Evolutionary conservation across 2,797 vertebrate genomes (phyloP).

Genomic region (Amblyraja radiata): DNA sequence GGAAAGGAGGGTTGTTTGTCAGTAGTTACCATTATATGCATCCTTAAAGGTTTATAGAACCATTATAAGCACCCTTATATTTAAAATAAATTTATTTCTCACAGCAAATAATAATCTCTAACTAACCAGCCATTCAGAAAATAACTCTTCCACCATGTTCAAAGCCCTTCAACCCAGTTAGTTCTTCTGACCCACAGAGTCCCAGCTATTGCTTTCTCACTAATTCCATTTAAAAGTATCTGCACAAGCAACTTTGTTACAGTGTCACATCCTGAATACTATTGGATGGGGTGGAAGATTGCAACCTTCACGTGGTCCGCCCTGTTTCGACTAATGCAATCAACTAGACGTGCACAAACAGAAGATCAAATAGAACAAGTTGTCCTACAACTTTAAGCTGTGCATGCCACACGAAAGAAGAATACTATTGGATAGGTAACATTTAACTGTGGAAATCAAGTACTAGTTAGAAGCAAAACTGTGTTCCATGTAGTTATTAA

Average conservation of each 20-base stretch:
- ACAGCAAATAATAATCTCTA: background rate
- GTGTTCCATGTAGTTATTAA: background rate
- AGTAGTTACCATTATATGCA: background rate
- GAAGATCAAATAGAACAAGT: too few relatives aligned
- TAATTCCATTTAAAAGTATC: background rate
- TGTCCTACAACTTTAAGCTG: too few relatives aligned
- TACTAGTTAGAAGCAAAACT: background rate
- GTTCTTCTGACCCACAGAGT: background rate
- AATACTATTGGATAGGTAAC: background rate
- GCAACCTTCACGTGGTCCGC: too few relatives aligned
- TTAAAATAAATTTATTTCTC: background rate
- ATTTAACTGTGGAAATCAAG: background rate
- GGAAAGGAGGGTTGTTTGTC: too few relatives aligned
- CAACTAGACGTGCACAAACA: too few relatives aligned
- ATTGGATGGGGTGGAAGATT: too few relatives aligned
- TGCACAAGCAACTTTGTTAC: constrained; percentile 1
- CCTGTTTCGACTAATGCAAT: too few relatives aligned
- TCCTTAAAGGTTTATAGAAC: background rate
- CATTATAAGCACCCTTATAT: background rate
- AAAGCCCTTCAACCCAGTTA: background rate
- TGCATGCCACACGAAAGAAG: too few relatives aligned
- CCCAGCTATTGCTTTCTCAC: background rate
- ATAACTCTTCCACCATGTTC: background rate
- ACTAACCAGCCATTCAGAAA: too few relatives aligned
- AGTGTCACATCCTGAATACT: background rate